A percentile compares a stretch with the other conserved stretches of the same genome.
These are phyloP conservation scores for Bradynema listronoti DNA, from an alignment of 1,140 invertebrate species.

Conservation along the genomic window DNA sequence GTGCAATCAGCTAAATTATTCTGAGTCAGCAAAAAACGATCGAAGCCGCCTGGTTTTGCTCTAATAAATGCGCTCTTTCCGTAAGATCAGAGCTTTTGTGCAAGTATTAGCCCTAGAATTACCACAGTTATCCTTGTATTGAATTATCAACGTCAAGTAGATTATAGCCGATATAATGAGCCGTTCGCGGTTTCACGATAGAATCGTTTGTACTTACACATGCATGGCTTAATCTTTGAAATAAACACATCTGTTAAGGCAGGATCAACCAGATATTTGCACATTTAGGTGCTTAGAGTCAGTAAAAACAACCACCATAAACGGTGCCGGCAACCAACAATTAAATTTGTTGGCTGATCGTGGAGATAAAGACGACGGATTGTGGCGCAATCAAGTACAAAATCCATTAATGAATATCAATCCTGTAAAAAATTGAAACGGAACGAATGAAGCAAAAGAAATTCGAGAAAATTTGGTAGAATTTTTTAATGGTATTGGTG, in stretches of 20 bases:
- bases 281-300: no score
- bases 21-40: conserved; percentile 67
- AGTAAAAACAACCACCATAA: no score
- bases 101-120: conserved; percentile 80
- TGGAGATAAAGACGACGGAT: no score
- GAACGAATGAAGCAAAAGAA: no score
- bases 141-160: conserved; percentile 52
- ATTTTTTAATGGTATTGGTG: no score
- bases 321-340: no score
- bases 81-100: conserved; percentile 46
- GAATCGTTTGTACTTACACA: conserved; percentile 52
- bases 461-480: no score
- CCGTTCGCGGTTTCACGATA: conserved; percentile 50
- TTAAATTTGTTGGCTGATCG: no score
- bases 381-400: no score
- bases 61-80: conserved; percentile 48
- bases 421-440: no score
- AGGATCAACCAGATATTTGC: conserved; percentile 57
- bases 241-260: conserved; percentile 65
- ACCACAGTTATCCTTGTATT: conserved; percentile 82
- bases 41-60: conserved; percentile 46
- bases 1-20: conserved; percentile 73
- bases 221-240: conserved; percentile 66
- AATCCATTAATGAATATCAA: no score
- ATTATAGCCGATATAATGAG: conserved; percentile 51